Evolutionary conservation across 1,140 invertebrate genomes (phyloP).

Genomic region (Aphelenchoides fujianensis): DNA sequence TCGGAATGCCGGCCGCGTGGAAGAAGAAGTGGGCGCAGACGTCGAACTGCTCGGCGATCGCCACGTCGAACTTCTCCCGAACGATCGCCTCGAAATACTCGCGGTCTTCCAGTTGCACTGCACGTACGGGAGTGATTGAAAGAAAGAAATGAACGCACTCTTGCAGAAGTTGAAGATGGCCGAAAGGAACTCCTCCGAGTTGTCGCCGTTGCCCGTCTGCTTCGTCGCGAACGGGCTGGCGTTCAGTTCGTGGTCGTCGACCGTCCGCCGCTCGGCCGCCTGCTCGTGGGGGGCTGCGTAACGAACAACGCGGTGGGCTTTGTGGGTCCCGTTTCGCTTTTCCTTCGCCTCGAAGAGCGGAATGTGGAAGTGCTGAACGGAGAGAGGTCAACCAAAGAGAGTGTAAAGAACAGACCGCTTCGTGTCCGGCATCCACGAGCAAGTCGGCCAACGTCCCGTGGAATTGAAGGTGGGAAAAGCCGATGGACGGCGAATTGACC

Average conservation of each 20-base stretch:
- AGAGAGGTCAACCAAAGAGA: neutral
- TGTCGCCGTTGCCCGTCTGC: slow-evolving; percentile 15
- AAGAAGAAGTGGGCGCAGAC: slow-evolving; percentile 34
- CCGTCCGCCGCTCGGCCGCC: neutral
- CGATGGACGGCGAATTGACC: slow-evolving; percentile 25
- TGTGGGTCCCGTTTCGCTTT: slow-evolving; percentile 4
- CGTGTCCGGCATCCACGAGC: slow-evolving; percentile 43
- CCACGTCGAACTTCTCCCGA: slow-evolving; percentile 31
- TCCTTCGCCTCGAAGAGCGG: slow-evolving; percentile 4
- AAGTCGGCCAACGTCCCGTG: slow-evolving; percentile 40
- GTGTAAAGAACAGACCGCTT: slow-evolving; percentile 32
- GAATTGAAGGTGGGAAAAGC: slow-evolving; percentile 42
- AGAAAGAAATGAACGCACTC: neutral
- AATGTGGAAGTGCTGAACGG: slow-evolving; percentile 1
- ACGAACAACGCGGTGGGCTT: neutral
- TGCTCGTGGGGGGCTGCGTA: neutral
- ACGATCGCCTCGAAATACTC: slow-evolving; percentile 2
- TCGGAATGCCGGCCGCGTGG: slow-evolving; percentile 24
- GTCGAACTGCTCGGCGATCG: slow-evolving; percentile 34
- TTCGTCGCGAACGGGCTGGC: neutral
- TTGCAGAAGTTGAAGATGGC: neutral
- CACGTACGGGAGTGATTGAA: too few relatives aligned
- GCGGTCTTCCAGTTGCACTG: slow-evolving; percentile 1
- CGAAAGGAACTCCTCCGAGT: neutral
- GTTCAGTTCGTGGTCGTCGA: neutral